phyloP scores from a whole-genome alignment of 1,140 invertebrate genomes.

The Pseudomyrmex dendroicus region DNA sequence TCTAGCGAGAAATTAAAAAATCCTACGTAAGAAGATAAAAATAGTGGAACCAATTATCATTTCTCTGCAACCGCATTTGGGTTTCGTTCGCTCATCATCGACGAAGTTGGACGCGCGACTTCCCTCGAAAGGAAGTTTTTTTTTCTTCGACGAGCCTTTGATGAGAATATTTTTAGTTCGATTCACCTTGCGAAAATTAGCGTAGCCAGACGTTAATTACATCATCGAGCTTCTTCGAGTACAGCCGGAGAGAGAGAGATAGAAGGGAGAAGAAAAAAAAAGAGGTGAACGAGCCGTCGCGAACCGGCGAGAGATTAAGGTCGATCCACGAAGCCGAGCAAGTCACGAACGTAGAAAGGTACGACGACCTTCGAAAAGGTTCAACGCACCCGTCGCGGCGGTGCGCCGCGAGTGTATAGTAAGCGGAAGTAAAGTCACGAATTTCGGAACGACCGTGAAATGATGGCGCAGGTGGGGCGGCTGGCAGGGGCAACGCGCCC shows the following conservation, averaged over 20 bases:
- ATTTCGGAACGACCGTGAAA: conserved; percentile 73
- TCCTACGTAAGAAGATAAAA: too few relatives aligned
- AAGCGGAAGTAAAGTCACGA: conserved; percentile 70
- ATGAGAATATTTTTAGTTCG: conserved; percentile 12
- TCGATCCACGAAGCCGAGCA: conserved; percentile 61
- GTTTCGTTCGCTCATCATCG: too few relatives aligned
- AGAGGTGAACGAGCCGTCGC: conserved; percentile 57
- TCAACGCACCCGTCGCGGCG: conserved; percentile 64
- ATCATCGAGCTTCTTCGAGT: conserved; percentile 36
- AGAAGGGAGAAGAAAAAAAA: neutral
- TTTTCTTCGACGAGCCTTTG: neutral
- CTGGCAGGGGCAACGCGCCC: neutral
- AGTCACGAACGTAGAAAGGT: conserved; percentile 71
- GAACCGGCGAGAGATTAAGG: conserved; percentile 60
- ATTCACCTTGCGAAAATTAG: conserved; percentile 42
- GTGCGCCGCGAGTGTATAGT: conserved; percentile 46
- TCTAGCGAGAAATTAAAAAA: too few relatives aligned
- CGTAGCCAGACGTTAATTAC: conserved; percentile 32
- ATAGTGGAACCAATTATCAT: too few relatives aligned
- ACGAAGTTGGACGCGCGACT: too few relatives aligned
- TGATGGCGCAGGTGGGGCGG: neutral
- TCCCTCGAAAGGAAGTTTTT: too few relatives aligned
- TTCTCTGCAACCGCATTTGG: too few relatives aligned
- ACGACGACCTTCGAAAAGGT: conserved; percentile 73
- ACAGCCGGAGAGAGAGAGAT: neutral